Evolutionary conservation across 2,888 invertebrate genomes (phyloP).

Genomic region (Drosophila neotestacea): DNA sequence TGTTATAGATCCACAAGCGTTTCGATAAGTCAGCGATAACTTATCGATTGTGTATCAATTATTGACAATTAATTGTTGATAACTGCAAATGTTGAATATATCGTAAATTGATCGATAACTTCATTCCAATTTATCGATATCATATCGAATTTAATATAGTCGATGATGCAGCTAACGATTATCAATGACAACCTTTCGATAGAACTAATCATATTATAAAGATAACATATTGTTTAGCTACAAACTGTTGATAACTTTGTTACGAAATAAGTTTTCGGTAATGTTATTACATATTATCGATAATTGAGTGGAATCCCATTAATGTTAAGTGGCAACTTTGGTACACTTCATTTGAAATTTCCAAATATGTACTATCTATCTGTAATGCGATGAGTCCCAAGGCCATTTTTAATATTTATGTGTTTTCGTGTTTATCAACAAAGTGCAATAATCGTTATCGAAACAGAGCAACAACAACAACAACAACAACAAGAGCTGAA

Average conservation of each 20-base stretch:
- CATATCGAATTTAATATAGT: background rate
- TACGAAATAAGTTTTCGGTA: background rate
- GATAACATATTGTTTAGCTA: background rate
- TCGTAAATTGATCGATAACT: background rate
- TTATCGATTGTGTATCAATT: background rate
- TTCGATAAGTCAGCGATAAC: background rate
- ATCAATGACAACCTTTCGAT: no score
- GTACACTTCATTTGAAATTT: constrained; percentile 18
- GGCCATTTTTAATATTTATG: constrained; percentile 19
- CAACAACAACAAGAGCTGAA: background rate
- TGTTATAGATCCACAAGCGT: no score
- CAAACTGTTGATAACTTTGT: background rate
- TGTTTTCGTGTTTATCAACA: constrained; percentile 33
- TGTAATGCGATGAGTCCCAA: constrained; percentile 25
- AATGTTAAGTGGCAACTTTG: constrained; percentile 4
- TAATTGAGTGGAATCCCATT: constrained; percentile 7
- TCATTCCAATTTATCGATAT: background rate
- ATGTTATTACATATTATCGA: constrained; percentile 13
- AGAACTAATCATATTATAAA: background rate
- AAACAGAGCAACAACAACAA: constrained; percentile 39
- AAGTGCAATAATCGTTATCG: constrained; percentile 75
- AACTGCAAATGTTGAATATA: background rate
- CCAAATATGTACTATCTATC: constrained; percentile 24
- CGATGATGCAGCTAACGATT: no score
- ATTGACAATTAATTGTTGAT: no score